Evolutionary conservation across 2,797 vertebrate species (phyloP).

Genomic region (Sciaenops ocellatus): DNA sequence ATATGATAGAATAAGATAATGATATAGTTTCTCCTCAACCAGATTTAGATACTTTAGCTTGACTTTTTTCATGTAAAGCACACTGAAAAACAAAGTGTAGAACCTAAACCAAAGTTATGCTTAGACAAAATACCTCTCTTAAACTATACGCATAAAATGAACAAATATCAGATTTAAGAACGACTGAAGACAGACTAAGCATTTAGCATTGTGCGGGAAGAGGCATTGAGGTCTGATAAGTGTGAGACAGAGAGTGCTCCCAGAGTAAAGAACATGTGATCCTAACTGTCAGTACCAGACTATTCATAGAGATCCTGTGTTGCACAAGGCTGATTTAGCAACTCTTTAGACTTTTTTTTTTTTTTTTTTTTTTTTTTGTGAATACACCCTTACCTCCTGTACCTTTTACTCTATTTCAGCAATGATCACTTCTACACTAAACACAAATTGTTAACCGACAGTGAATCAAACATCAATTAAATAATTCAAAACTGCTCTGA

Average conservation of each 20-base stretch:
- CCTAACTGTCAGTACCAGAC: conserved; percentile 71
- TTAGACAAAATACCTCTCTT: no score
- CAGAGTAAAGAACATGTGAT: conserved; percentile 68
- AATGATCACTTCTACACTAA: not conserved
- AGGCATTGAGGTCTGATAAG: not conserved
- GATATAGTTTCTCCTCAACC: not conserved
- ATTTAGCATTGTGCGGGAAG: not conserved
- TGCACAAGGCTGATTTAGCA: conserved; percentile 83
- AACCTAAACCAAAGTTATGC: not conserved
- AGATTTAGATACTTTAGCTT: not conserved
- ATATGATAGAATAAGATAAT: not conserved
- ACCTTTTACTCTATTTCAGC: conserved; percentile 17
- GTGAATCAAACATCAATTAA: not conserved
- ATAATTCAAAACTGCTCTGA: not conserved
- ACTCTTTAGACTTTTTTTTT: conserved; percentile 60
- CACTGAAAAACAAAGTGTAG: not conserved
- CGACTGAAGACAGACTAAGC: not conserved
- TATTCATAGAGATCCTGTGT: conserved; percentile 86
- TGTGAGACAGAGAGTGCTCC: not conserved
- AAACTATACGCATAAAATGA: not conserved
- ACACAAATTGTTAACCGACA: not conserved
- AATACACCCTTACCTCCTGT: conserved; percentile 23
- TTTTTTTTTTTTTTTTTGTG: conserved; percentile 28
- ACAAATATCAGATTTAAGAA: not conserved
- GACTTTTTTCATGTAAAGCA: not conserved